A percentile compares a stretch with the other conserved stretches of the same genome.
Evolutionary conservation across 1,140 invertebrate genomes (phyloP).

Genomic region (Condylostylus longicornis): DNA sequence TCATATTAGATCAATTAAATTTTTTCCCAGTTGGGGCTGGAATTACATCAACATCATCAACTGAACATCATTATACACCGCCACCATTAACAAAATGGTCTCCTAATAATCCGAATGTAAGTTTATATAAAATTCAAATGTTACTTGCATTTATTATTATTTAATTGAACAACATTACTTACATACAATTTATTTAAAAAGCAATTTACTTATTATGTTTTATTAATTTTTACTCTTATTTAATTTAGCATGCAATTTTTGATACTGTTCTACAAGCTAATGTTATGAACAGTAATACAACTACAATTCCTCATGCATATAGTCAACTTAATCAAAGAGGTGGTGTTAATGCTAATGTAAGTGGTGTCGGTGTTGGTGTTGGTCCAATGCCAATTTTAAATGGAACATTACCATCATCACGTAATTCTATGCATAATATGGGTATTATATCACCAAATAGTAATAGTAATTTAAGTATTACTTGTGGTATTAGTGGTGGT

Average conservation of each 20-base stretch:
- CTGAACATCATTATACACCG: constrained; percentile 13
- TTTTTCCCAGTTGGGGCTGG: too few species aligned
- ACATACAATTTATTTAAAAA: not conserved
- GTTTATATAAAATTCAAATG: constrained; percentile 10
- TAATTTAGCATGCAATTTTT: not conserved
- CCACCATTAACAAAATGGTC: constrained; percentile 23
- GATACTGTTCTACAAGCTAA: not conserved
- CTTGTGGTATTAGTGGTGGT: not conserved
- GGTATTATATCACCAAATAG: not conserved
- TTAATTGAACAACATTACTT: not conserved
- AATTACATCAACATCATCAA: constrained; percentile 16
- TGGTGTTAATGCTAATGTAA: constrained; percentile 1
- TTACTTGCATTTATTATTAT: not conserved
- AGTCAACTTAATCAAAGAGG: constrained; percentile 1
- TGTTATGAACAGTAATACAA: constrained; percentile 5
- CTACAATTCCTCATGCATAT: constrained; percentile 2
- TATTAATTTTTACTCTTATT: not conserved
- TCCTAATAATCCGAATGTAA: constrained; percentile 27
- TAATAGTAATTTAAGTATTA: too few species aligned
- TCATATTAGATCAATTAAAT: too few species aligned
- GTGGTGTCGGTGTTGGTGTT: not conserved
- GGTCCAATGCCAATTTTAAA: constrained; percentile 1
- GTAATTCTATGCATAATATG: not conserved
- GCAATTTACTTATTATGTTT: not conserved
- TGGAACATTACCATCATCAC: constrained; percentile 2